Evolutionary conservation across 2,888 invertebrate genomes (phyloP), one percentile per base, ranked within the genome.

Genomic region (Cheilosia grossa): DNA sequence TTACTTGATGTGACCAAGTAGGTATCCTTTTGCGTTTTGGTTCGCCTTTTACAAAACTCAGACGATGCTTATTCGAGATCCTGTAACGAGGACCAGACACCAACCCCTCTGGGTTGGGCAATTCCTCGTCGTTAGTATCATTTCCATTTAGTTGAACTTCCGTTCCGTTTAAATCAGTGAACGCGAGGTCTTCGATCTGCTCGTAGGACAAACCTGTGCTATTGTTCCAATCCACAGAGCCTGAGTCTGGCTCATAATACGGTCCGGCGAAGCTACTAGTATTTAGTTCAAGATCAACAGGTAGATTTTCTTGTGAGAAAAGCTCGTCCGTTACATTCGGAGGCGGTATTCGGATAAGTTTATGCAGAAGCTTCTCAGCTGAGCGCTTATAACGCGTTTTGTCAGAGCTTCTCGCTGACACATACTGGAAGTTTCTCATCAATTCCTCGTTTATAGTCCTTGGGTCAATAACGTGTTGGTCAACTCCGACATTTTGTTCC

Each of bases 21-120:
- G 82, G 90, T 0, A 89, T 82, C 13, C 91, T 88, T 59, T 91
- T 91, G 1, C 91, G 88, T 59, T 91, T 91, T 2, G 87, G 80
- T 2, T 88, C 85, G 3, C 77, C 59, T 19, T 82, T 78, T 0
- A n/a, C 87, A 87, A 44, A 78, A 44, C 5, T 82, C 17, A 59
- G 86, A 79, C n/a, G 89, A 73, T 82, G 88, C 88, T 91, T 88
- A 86, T 73, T 89, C 1, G 74, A 70, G 33, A 88, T 75, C 10
- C 91, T 89, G 80, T 89, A 90, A 33, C 89, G 90, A 4, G 91
- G 89, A 2, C 89, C 89, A 19, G 89, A 88, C 24, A 91, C 89
- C 47, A 92, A 88, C 64, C 90, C 91, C 83, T 91, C 91, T 2
- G 91, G 91, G 59, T 82, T 90, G 4, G 92, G 92, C 70, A 91